Evolutionary conservation across 2,113 vertebrate genomes (phyloP), one percentile per base, ranked within the genome.

Genomic region (Shinisaurus crocodilurus): DNA sequence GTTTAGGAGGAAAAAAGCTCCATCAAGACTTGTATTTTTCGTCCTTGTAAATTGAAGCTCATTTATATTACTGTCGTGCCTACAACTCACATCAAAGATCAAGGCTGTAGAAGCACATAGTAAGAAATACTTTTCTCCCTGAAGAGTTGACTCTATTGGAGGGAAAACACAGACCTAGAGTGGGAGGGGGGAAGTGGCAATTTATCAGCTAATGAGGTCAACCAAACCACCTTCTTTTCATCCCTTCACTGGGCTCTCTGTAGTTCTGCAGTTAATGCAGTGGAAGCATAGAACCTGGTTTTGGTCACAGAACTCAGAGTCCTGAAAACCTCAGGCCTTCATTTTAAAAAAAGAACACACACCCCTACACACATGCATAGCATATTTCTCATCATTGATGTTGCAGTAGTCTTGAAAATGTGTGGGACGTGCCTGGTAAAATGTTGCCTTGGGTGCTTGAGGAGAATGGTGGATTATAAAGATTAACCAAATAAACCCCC

Each of bases 41-140:
- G 82, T 85, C 86, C 85, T 92, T 92, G 84, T 87, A 92, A 91
- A 92, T 89, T 89, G 32, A 15, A 86, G 76, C 67, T 82, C 34
- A 70, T 72, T 88, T 90, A 76, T 90, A 90, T 85, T 32, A 45
- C 45, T 85, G 82, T 50, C 63, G 16, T 79, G 82, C 34, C 63
- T 69, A 54, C 57, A 54, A 15, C n/a, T 70, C 23, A 54, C 86
- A 92, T 57, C 27, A 3, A 29, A 88, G 65, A 90, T 13, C 3
- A 1, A 2, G 45, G 63, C 0, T 23, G 2, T 45, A 70, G 16
- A 80, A 85, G 45, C 63, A 57, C n/a, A 18, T 72, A 63, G 88
- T 3, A 85, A 85, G 82, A 63, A 79, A 54, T 54, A 13, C 3
- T 79, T 79, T 54, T 69, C 23, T 50, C 45, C 89, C 60, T 43